A percentile compares a stretch with the other conserved stretches of the same genome.
These are phyloP conservation scores for Delichon dasypus DNA, from an alignment of 2,797 vertebrate species.

Conservation along the genomic window DNA sequence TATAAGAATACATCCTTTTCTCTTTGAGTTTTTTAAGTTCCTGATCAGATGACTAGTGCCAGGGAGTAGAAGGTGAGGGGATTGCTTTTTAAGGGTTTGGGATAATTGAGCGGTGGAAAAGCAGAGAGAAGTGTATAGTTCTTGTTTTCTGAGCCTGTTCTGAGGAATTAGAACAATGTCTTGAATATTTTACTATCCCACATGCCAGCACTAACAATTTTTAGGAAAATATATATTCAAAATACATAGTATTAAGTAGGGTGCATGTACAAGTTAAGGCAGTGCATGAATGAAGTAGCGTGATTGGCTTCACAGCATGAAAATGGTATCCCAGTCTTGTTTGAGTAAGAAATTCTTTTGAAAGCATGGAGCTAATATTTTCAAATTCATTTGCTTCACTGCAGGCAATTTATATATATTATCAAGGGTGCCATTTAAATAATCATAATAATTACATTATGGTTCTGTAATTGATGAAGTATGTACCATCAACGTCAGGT, in stretches of 20 bases:
- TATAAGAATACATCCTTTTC: background rate
- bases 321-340: background rate
- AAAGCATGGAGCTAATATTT: background rate
- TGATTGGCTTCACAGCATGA: background rate
- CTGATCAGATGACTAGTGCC: background rate
- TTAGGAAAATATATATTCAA: background rate
- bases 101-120: background rate
- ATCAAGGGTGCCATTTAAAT: slow-evolving; percentile 45
- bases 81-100: background rate
- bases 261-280: accelerated
- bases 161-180: background rate
- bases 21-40: background rate
- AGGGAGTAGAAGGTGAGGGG: background rate
- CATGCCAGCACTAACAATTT: background rate
- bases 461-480: slow-evolving; percentile 27
- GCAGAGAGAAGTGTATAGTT: background rate
- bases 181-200: background rate
- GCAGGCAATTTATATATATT: slow-evolving; percentile 35
- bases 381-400: slow-evolving; percentile 10
- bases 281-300: background rate
- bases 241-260: background rate
- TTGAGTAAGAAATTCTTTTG: slow-evolving; percentile 1
- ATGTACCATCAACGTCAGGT: slow-evolving; percentile 18
- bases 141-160: background rate
- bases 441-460: slow-evolving; percentile 52